phyloP scores from a whole-genome alignment of 1,140 invertebrate genomes.

The Papilio polyxenes region DNA sequence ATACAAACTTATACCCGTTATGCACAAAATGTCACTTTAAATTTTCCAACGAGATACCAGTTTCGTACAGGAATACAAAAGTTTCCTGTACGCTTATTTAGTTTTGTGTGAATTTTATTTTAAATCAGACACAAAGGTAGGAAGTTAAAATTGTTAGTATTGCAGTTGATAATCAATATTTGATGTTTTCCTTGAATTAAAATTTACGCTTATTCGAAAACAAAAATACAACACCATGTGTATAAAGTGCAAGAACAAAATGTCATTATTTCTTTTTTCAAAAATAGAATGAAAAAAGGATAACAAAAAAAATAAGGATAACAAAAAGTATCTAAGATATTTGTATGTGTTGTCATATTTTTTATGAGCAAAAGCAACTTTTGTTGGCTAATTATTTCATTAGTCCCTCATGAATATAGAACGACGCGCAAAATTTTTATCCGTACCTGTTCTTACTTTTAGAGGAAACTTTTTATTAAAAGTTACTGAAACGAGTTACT shows the following conservation, averaged over 20 bases:
- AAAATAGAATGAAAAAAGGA: no score
- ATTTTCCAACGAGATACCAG: neutral
- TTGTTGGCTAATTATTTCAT: neutral
- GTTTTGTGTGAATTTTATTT: neutral
- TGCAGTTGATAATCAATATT: no score
- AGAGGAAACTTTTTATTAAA: neutral
- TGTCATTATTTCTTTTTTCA: no score
- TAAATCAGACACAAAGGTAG: neutral
- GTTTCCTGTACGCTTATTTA: no score
- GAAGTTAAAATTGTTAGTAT: no score
- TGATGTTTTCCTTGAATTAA: no score
- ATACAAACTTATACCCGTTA: neutral
- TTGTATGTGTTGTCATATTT: neutral
- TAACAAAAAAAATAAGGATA: neutral
- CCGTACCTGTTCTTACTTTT: constrained; percentile 8
- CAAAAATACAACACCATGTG: no score
- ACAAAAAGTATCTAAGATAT: neutral
- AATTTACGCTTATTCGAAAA: no score
- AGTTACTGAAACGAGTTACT: constrained; percentile 7
- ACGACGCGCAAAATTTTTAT: neutral
- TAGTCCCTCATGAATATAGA: constrained; percentile 13
- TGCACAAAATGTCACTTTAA: neutral
- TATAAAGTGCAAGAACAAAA: no score
- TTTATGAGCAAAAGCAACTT: neutral
- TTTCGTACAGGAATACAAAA: neutral